These are phyloP conservation scores for Cotesia typhae DNA, from an alignment of 1,140 invertebrate species.

Conservation along the genomic window DNA sequence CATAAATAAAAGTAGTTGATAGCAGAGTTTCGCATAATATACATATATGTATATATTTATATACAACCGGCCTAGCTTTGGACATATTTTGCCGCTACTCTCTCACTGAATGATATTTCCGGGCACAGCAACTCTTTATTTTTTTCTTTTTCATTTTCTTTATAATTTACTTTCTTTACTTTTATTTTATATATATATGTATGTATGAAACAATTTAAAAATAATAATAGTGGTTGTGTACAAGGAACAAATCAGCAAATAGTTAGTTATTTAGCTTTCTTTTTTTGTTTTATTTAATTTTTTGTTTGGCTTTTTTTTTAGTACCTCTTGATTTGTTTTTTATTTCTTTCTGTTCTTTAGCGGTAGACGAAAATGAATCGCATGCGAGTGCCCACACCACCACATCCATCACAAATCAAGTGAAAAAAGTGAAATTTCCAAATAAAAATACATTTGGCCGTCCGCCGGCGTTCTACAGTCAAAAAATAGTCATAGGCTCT, in stretches of 20 bases:
- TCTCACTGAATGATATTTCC: slow-evolving; percentile 7
- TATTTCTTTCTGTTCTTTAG: slow-evolving; percentile 65
- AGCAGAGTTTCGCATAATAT: too few species aligned
- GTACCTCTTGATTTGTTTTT: slow-evolving; percentile 60
- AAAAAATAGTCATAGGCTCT: slow-evolving; percentile 64
- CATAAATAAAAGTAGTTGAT: too few species aligned
- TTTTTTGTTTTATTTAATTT: slow-evolving; percentile 45
- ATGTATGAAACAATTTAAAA: too few species aligned
- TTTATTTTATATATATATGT: neutral
- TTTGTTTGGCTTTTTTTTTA: slow-evolving; percentile 49
- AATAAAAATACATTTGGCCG: slow-evolving; percentile 60
- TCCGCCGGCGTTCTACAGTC: slow-evolving; percentile 61
- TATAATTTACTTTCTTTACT: neutral
- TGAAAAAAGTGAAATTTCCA: slow-evolving; percentile 60
- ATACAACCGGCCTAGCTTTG: neutral
- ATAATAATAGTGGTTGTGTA: slow-evolving; percentile 1
- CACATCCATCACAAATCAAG: slow-evolving; percentile 55
- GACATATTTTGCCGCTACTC: neutral
- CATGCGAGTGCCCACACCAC: slow-evolving; percentile 62
- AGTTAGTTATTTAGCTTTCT: slow-evolving; percentile 1
- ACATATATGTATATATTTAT: neutral
- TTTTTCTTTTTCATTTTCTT: neutral
- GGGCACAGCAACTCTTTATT: neutral
- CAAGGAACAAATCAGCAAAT: neutral
- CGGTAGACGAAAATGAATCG: slow-evolving; percentile 65